phyloP scores from a whole-genome alignment of 2,797 vertebrate species.

The Otolemur crassicaudatus region DNA sequence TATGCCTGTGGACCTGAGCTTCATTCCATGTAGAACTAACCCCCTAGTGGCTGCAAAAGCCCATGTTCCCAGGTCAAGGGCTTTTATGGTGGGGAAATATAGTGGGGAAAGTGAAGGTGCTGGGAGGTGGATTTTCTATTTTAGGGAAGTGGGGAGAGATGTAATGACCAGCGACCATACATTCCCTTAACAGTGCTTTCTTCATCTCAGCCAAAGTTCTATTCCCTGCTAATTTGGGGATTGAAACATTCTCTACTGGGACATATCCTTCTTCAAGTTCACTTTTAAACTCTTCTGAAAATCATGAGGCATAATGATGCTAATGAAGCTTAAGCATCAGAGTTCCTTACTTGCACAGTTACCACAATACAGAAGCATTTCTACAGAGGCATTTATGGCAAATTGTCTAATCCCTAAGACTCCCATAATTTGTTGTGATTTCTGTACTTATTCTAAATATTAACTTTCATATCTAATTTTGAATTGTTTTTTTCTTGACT shows the following conservation, averaged over 20 bases:
- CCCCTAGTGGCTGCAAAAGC: neutral
- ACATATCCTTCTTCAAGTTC: slow-evolving; percentile 33
- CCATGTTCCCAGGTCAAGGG: slow-evolving; percentile 58
- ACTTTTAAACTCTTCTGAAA: slow-evolving; percentile 48
- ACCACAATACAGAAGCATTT: slow-evolving; percentile 53
- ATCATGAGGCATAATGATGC: neutral
- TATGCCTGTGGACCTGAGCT: neutral
- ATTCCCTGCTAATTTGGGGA: slow-evolving; percentile 8
- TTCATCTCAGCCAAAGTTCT: slow-evolving; percentile 29
- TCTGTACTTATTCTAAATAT: slow-evolving; percentile 44
- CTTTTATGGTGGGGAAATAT: neutral
- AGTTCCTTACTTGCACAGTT: slow-evolving; percentile 32
- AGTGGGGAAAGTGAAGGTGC: neutral
- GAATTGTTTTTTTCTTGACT: slow-evolving; percentile 40
- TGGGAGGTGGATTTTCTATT: slow-evolving; percentile 61
- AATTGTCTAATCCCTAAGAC: slow-evolving; percentile 33
- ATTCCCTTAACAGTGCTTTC: neutral
- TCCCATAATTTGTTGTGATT: neutral
- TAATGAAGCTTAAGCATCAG: slow-evolving; percentile 5
- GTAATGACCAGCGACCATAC: neutral
- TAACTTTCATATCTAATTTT: slow-evolving; percentile 39
- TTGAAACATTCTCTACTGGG: slow-evolving; percentile 40
- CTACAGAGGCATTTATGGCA: slow-evolving; percentile 57
- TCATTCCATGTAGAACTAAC: neutral
- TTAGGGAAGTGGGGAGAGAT: slow-evolving; percentile 36